Percentiles rank a stretch among this genome's conserved stretches.
Conservation (phyloP, 2,113 vertebrate genomes). For the Osmerus eperlanus region DNA sequence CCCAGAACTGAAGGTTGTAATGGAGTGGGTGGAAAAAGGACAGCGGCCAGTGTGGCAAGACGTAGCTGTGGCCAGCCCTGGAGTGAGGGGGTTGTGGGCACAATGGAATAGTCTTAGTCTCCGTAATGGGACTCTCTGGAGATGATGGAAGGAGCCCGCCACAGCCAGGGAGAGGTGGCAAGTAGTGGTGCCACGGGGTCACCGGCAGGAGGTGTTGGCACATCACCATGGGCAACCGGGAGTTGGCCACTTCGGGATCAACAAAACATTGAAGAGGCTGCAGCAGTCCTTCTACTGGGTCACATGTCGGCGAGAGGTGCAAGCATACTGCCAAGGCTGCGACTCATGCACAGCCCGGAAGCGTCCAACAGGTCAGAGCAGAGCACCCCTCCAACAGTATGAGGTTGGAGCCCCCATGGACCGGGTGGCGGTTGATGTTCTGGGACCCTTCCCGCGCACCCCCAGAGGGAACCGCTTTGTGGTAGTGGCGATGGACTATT, state of each 20-base stretch:
- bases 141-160: neutral
- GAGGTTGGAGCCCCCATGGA: slow-evolving; percentile 9
- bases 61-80: too few relatives aligned
- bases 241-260: neutral
- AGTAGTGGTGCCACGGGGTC: neutral
- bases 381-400: slow-evolving; percentile 2
- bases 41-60: too few relatives aligned
- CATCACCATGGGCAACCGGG: neutral
- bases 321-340: neutral
- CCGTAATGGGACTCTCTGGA: neutral
- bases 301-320: neutral
- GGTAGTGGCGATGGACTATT: slow-evolving; percentile 13
- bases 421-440: slow-evolving; percentile 1
- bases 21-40: too few relatives aligned
- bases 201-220: neutral
- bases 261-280: neutral
- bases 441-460: slow-evolving; percentile 2
- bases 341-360: slow-evolving; percentile 3
- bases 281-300: neutral
- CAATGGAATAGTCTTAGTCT: neutral
- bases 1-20: too few relatives aligned
- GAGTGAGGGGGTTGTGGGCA: neutral
- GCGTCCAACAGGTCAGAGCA: neutral
- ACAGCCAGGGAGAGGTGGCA: neutral
- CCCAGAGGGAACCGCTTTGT: slow-evolving; percentile 1